phyloP scores from a whole-genome alignment of 2,888 invertebrate genomes.

The Torymus tubicola region DNA sequence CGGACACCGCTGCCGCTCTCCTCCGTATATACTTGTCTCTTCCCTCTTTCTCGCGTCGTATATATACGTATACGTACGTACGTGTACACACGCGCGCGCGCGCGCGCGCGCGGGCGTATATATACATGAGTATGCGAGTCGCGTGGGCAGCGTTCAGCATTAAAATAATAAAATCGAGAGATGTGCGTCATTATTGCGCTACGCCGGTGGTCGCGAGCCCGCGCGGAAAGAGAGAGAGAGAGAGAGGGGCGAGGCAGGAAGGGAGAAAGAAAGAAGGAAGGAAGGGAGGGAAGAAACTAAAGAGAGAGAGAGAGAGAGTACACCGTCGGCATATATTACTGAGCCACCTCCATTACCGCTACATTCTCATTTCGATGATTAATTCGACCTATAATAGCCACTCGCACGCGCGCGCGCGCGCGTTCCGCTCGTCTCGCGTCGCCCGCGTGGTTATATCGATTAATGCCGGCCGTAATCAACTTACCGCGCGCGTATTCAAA shows the following conservation, averaged over 20 bases:
- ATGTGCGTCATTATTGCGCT: conserved; percentile 73
- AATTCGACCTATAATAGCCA: conserved; percentile 43
- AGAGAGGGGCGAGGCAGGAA: conserved; percentile 10
- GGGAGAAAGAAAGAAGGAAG: conserved; percentile 6
- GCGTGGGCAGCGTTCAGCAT: conserved; percentile 69
- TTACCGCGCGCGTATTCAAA: too few species aligned
- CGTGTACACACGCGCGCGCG: too few species aligned
- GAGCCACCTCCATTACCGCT: conserved; percentile 40
- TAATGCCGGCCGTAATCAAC: too few species aligned
- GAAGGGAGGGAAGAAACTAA: not conserved
- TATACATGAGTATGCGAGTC: conserved; percentile 67
- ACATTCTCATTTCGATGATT: conserved; percentile 41
- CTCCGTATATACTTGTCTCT: conserved; percentile 9
- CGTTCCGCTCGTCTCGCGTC: not conserved
- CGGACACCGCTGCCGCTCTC: conserved; percentile 34
- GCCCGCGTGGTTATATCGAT: too few species aligned
- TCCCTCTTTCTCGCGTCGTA: conserved; percentile 1
- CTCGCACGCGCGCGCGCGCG: not conserved
- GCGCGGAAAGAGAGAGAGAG: conserved; percentile 15
- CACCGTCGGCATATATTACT: conserved; percentile 64
- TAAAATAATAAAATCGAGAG: conserved; percentile 73
- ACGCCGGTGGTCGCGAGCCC: conserved; percentile 68
- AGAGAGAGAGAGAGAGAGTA: conserved; percentile 44
- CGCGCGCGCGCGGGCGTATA: too few species aligned
- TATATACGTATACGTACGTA: too few species aligned